Evolutionary conservation across 64 coral and sea anemone species (phyloP).

Genomic region (Montipora capricornis): DNA sequence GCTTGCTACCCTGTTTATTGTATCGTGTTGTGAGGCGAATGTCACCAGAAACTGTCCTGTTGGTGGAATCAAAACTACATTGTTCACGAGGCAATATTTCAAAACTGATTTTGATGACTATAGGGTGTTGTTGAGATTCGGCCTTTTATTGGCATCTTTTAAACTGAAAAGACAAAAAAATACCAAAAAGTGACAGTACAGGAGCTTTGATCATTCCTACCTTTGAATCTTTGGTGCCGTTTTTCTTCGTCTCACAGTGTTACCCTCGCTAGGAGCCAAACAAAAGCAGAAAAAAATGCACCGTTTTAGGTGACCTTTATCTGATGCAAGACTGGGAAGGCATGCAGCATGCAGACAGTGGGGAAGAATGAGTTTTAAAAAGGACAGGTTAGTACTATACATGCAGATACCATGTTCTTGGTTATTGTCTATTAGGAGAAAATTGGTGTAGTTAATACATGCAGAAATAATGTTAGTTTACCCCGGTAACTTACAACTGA

Average conservation of each 20-base stretch:
- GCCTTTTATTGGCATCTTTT: too few species aligned
- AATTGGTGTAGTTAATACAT: constrained; percentile 57
- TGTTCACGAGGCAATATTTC: neutral
- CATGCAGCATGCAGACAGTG: constrained; percentile 60
- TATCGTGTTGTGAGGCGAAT: constrained; percentile 76
- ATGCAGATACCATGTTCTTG: constrained; percentile 2
- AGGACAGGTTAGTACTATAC: constrained; percentile 30
- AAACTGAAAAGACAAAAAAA: too few species aligned
- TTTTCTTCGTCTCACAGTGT: constrained; percentile 87
- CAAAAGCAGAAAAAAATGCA: constrained; percentile 91
- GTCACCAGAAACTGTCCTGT: constrained; percentile 85
- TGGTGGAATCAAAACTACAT: neutral
- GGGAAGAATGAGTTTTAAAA: constrained; percentile 46
- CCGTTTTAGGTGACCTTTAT: constrained; percentile 74
- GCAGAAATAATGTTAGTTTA: neutral
- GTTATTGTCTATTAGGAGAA: constrained; percentile 59
- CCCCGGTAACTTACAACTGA: too few species aligned
- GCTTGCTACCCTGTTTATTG: constrained; percentile 84
- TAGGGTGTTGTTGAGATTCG: too few species aligned
- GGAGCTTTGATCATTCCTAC: constrained; percentile 27
- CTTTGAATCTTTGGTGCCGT: constrained; percentile 57
- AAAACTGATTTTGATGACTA: too few species aligned
- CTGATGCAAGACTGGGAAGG: constrained; percentile 75
- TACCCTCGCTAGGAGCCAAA: constrained; percentile 85
- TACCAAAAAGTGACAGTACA: neutral